phyloP scores from a whole-genome alignment of 2,113 vertebrate genomes.

The Variabilichromis moorii region DNA sequence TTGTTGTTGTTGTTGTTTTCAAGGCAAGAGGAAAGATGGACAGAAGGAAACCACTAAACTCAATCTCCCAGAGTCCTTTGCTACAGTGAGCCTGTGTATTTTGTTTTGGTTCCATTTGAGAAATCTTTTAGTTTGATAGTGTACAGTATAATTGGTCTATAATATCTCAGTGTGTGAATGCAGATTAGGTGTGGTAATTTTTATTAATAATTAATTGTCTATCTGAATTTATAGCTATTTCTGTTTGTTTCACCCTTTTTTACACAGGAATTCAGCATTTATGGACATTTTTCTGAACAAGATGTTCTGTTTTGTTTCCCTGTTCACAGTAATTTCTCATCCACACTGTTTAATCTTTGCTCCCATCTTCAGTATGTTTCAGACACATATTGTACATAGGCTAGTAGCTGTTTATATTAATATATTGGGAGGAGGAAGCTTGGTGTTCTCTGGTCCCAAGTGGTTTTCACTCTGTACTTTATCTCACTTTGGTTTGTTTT shows the following conservation, averaged over 20 bases:
- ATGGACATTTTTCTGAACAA: not conserved
- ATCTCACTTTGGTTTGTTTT: not conserved
- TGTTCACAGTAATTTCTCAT: not conserved
- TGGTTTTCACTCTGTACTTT: conserved; percentile 19
- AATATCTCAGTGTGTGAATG: conserved; percentile 43
- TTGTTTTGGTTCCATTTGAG: conserved; percentile 7
- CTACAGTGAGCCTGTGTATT: conserved; percentile 57
- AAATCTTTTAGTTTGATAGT: conserved; percentile 1
- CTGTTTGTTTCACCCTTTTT: not conserved
- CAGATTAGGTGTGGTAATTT: conserved; percentile 32
- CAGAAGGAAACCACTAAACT: conserved; percentile 47
- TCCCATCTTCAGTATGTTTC: not conserved
- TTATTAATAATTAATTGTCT: conserved; percentile 21
- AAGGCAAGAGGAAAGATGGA: not conserved
- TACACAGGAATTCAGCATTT: not conserved
- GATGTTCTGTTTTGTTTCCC: not conserved
- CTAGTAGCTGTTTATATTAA: conserved; percentile 68
- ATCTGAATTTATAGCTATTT: conserved; percentile 22
- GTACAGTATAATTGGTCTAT: conserved; percentile 10
- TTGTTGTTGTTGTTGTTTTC: not conserved
- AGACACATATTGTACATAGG: conserved; percentile 54
- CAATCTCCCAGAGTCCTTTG: conserved; percentile 64
- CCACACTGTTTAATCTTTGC: not conserved
- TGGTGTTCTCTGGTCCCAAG: not conserved
- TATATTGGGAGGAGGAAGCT: conserved; percentile 58